Base-by-base conservation (phyloP, 2,797 vertebrate species). In the Momotus momota region DNA sequence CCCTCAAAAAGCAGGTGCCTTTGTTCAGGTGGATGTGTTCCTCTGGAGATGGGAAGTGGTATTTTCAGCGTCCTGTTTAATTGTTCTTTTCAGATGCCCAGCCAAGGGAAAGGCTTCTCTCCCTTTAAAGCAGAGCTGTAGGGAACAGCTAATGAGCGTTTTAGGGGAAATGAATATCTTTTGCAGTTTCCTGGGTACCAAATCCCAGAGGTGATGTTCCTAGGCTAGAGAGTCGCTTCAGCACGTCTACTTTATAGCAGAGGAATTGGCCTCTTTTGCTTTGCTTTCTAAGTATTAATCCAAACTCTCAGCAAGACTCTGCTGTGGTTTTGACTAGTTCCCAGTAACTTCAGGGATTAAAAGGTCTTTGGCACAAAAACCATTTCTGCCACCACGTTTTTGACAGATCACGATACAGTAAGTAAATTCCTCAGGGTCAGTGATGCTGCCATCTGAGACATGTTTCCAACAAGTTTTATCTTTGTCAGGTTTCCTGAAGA, bases 301-400 rank as follows among this genome's bases (percentile, higher is more conserved):
- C 71, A 48, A n/a, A 33, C 61, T 92, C 93, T 74, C 92, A 79
- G 90, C 83, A 79, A 60, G 86, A 23, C 43, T 21, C 82, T 83
- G 57, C 84, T 85, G 54, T 14, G 91, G 17, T 82, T 86, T 90
- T 43, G 51, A 41, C 49, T 72, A 27, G n/a, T 62, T 46, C 89
- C 69, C 80, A 89, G 70, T 49, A 81, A 66, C 65, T 65, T 72
- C 72, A 55, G 72, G 64, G 69, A 81, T 38, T 25, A 93, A 77
- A 91, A 26, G 46, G 55, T n/a, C 55, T 22, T 51, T 92, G 92
- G 89, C 73, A 61, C 54, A 27, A 25, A 29, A 81, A 60, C 40
- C 7, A 0, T 51, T 69, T 57, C 80, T 95, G 69, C 19, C 87
- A 65, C 49, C 81, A 83, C 75, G 57, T 85, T 86, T 52, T 10